Conservation (phyloP, 2,113 vertebrate species). For the Turdus rufiventris region DNA sequence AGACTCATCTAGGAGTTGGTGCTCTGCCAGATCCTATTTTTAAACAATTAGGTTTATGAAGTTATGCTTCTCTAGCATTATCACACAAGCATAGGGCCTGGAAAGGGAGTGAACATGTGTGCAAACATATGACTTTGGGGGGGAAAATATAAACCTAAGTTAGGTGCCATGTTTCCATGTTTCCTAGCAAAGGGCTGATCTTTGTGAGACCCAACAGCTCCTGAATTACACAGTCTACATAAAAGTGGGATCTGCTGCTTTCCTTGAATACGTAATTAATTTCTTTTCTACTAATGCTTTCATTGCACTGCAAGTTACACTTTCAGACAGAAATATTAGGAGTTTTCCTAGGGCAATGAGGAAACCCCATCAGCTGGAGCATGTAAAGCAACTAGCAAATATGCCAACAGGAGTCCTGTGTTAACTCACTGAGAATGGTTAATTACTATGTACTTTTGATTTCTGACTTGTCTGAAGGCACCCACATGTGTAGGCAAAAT, state of each 20-base stretch:
- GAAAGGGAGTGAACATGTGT: neutral
- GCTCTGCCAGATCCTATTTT: conserved; percentile 32
- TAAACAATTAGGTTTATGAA: conserved; percentile 16
- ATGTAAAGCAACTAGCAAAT: neutral
- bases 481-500: neutral
- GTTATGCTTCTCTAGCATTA: neutral
- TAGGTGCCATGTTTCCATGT: neutral
- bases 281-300: neutral
- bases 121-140: neutral
- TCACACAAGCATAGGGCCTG: neutral
- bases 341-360: neutral
- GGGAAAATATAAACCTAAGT: neutral
- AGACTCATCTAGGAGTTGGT: conserved; percentile 6
- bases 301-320: neutral
- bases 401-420: fast-evolving
- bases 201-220: neutral
- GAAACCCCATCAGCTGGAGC: neutral
- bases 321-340: neutral
- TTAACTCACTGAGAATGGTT: neutral
- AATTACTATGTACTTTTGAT: neutral
- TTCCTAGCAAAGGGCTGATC: neutral
- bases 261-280: neutral
- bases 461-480: neutral
- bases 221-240: neutral
- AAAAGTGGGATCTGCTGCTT: neutral